Conservation (phyloP, 1,140 invertebrate species). For the Atopsyche davidsoni region DNA sequence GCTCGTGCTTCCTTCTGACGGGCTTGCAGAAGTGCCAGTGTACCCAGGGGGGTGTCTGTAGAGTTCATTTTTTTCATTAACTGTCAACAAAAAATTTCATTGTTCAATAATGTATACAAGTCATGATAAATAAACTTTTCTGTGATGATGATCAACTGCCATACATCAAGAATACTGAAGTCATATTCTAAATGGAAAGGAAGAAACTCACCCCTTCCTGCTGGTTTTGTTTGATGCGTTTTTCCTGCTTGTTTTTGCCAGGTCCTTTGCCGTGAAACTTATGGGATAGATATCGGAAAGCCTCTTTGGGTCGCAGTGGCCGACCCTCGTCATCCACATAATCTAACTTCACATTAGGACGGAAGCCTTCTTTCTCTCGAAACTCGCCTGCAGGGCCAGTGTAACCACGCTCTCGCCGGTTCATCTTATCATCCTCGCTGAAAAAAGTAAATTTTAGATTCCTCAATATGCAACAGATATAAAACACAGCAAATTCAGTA, state of each 20-base stretch:
- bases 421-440: slow-evolving; percentile 80
- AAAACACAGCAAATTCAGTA: too few species aligned
- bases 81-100: slow-evolving; percentile 59
- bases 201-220: slow-evolving; percentile 75
- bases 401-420: slow-evolving; percentile 66
- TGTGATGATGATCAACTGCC: too few species aligned
- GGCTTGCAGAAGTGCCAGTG: slow-evolving; percentile 87
- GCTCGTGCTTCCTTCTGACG: slow-evolving; percentile 96
- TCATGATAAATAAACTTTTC: too few species aligned
- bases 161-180: neutral
- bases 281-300: slow-evolving; percentile 91
- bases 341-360: slow-evolving; percentile 93
- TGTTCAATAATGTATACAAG: slow-evolving; percentile 50
- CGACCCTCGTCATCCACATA: slow-evolving; percentile 95
- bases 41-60: slow-evolving; percentile 94
- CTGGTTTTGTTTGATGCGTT: slow-evolving; percentile 90
- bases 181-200: neutral
- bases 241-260: slow-evolving; percentile 98
- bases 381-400: slow-evolving; percentile 86
- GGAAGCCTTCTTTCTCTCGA: slow-evolving; percentile 88
- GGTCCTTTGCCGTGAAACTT: slow-evolving; percentile 99
- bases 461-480: too few species aligned
- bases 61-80: slow-evolving; percentile 98
- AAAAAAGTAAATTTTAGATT: too few species aligned
- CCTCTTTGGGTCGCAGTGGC: slow-evolving; percentile 89